Evolutionary conservation across 2,797 vertebrate genomes (phyloP).

Genomic region (Ficedula albicollis): DNA sequence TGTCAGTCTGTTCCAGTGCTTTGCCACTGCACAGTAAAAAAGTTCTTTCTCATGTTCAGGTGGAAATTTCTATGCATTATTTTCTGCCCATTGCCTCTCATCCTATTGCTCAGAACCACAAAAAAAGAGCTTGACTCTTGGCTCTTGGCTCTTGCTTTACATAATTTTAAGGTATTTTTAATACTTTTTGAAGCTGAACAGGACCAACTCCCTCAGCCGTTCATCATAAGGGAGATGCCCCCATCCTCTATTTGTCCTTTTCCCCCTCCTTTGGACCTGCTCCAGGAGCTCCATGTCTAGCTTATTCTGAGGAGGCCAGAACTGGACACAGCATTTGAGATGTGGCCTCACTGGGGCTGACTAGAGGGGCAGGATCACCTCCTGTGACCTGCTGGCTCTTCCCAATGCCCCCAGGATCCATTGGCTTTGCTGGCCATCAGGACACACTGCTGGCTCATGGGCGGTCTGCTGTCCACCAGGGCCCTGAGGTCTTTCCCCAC

Average conservation of each 20-base stretch:
- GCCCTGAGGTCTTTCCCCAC: fast-evolving
- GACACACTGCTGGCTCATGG: not conserved
- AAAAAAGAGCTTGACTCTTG: not conserved
- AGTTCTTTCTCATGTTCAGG: not conserved
- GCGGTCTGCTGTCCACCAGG: not conserved
- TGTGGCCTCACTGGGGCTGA: not conserved
- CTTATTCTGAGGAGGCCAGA: not conserved
- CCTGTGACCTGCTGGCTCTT: fast-evolving
- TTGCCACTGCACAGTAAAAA: not conserved
- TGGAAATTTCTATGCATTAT: not conserved
- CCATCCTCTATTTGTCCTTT: not conserved
- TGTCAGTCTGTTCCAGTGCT: not conserved
- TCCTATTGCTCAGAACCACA: not conserved
- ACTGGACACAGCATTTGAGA: not conserved
- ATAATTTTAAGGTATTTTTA: not conserved
- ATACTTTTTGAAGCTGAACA: not conserved
- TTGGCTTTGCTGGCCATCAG: not conserved
- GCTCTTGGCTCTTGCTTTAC: not conserved
- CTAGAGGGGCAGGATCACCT: not conserved
- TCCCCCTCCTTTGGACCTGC: not conserved
- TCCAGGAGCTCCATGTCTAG: not conserved
- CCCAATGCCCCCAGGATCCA: not conserved
- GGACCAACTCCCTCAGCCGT: not conserved
- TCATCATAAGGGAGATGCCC: not conserved
- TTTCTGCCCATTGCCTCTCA: not conserved